phyloP scores from a whole-genome alignment of 2,113 vertebrate genomes.

The Aplodontia rufa region DNA sequence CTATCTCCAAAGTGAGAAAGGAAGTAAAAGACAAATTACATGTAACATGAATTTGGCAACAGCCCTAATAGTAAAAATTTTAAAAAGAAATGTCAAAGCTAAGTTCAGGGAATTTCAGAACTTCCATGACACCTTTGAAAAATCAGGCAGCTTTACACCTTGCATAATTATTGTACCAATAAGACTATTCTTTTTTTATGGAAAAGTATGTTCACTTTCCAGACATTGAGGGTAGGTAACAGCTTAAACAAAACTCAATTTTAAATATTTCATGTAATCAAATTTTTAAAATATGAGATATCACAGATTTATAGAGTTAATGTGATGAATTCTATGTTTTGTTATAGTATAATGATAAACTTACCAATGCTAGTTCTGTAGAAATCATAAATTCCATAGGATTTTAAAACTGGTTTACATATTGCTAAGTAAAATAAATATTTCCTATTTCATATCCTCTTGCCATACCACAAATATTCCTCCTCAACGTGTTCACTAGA shows the following conservation, averaged over 20 bases:
- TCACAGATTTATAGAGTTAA: background rate
- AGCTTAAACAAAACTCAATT: background rate
- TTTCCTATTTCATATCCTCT: background rate
- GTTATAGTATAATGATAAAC: background rate
- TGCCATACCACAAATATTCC: background rate
- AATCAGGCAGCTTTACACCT: background rate
- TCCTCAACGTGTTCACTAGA: background rate
- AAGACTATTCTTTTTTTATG: background rate
- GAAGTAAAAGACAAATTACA: constrained; percentile 5
- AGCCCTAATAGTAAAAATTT: background rate
- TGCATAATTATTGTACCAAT: background rate
- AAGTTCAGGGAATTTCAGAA: background rate
- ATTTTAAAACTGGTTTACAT: constrained; percentile 31
- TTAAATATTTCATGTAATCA: constrained; percentile 50
- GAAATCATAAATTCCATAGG: background rate
- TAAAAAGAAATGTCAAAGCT: background rate
- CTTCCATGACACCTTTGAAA: background rate
- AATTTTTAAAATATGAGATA: background rate
- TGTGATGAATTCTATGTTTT: background rate
- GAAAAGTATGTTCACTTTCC: background rate
- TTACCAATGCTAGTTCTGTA: background rate
- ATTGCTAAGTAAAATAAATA: constrained; percentile 40
- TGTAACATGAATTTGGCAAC: background rate
- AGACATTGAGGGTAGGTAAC: background rate
- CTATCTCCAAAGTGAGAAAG: background rate